phyloP scores from a whole-genome alignment of 92 coral and sea anemone species.

The Parazoanthus swiftii region DNA sequence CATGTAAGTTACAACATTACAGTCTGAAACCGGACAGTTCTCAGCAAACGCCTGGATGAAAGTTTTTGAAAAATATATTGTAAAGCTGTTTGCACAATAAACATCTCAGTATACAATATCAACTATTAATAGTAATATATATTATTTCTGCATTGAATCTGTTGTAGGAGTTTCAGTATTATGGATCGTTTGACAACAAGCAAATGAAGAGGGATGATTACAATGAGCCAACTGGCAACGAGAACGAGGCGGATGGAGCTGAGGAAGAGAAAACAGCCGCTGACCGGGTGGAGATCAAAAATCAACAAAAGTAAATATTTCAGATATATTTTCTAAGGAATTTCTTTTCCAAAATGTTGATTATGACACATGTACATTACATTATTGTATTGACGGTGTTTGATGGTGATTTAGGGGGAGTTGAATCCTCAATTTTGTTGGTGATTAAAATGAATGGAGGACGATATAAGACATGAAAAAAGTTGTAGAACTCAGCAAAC shows the following conservation, averaged over 20 bases:
- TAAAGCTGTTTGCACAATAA: no score
- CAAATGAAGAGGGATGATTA: conserved; percentile 23
- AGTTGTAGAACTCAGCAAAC: no score
- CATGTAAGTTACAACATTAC: no score
- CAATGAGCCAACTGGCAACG: conserved; percentile 23
- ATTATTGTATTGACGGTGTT: no score
- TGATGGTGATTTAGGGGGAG: no score
- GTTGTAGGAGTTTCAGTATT: conserved; percentile 34
- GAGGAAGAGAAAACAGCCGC: conserved; percentile 67
- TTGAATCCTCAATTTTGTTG: no score
- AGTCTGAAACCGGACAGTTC: not conserved
- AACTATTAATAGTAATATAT: no score
- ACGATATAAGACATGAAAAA: no score
- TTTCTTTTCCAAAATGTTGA: not conserved
- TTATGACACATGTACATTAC: no score
- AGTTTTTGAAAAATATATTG: not conserved
- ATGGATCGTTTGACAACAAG: conserved; percentile 37
- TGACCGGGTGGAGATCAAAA: conserved; percentile 72
- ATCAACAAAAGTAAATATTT: conserved; percentile 71
- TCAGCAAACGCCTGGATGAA: not conserved
- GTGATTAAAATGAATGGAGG: no score
- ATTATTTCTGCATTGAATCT: not conserved
- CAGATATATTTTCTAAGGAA: not conserved
- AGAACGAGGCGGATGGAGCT: conserved; percentile 53
- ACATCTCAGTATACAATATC: no score